Conservation (phyloP, 1,140 invertebrate genomes). For the Lordiphosa clarofinis region DNA sequence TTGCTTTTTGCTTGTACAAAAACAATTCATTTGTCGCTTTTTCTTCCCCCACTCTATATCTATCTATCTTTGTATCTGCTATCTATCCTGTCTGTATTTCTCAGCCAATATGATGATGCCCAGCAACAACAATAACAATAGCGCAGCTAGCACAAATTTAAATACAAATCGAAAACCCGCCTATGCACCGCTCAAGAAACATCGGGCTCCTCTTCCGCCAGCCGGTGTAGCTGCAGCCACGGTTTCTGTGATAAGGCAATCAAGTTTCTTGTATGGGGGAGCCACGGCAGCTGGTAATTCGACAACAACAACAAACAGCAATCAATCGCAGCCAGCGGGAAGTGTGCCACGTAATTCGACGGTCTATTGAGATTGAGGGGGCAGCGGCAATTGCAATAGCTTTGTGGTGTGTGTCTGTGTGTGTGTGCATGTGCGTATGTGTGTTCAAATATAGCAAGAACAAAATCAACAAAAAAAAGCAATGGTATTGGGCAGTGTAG, state of each 20-base stretch:
- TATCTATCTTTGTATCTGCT: constrained; percentile 15
- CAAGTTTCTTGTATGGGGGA: constrained; percentile 72
- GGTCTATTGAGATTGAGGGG: constrained; percentile 54
- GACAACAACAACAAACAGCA: constrained; percentile 3
- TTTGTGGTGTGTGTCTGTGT: constrained; percentile 19
- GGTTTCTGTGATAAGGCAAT: constrained; percentile 74
- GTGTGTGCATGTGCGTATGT: constrained; percentile 12
- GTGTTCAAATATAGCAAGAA: not conserved
- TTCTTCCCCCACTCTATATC: not conserved
- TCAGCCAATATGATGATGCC: constrained; percentile 26
- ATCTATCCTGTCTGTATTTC: constrained; percentile 34
- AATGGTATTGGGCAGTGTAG: too few relatives aligned
- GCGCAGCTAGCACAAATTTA: constrained; percentile 39
- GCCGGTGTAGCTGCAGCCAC: constrained; percentile 73
- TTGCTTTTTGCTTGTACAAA: constrained; percentile 20
- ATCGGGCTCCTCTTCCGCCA: constrained; percentile 68
- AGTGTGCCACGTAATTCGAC: constrained; percentile 53
- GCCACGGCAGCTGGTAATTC: constrained; percentile 18
- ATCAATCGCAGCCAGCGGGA: constrained; percentile 44
- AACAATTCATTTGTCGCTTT: constrained; percentile 1
- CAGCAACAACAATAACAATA: constrained; percentile 50
- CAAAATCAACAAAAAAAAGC: too few relatives aligned
- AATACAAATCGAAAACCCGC: constrained; percentile 57
- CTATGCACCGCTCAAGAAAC: constrained; percentile 66
- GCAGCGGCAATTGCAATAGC: too few relatives aligned